A percentile compares a stretch with the other conserved stretches of the same genome.
phyloP scores from a whole-genome alignment of 2,797 vertebrate species.

The Pantherophis vulpinus region DNA sequence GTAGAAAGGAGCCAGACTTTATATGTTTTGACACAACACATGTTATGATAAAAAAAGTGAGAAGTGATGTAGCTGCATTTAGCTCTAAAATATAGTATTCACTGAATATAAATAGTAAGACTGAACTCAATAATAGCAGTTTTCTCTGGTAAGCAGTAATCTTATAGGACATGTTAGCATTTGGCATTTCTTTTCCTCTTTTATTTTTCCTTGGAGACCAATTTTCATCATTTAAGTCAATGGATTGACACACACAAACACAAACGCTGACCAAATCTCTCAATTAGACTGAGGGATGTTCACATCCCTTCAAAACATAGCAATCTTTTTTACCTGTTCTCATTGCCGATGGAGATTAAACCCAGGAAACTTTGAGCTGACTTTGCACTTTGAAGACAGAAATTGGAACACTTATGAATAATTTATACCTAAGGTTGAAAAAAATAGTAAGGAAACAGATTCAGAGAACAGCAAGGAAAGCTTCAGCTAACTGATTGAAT shows the following conservation, averaged over 20 bases:
- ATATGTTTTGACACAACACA: not conserved
- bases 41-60: not conserved
- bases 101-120: not conserved
- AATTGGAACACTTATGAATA: slow-evolving; percentile 42
- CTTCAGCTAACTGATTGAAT: not conserved
- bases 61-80: not conserved
- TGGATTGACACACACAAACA: slow-evolving; percentile 1
- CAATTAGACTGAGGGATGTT: not conserved
- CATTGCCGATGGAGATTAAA: slow-evolving; percentile 42
- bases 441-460: slow-evolving; percentile 36
- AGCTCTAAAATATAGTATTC: not conserved
- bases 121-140: not conserved
- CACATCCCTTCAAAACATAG: slow-evolving; percentile 42
- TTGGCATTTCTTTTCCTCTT: slow-evolving; percentile 17
- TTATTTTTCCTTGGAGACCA: slow-evolving; percentile 40
- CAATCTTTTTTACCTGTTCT: slow-evolving; percentile 49
- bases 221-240: slow-evolving; percentile 12
- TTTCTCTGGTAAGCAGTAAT: not conserved
- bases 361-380: slow-evolving; percentile 27
- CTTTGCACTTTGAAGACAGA: slow-evolving; percentile 38
- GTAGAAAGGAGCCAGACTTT: not conserved
- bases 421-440: slow-evolving; percentile 26
- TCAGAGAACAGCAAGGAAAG: slow-evolving; percentile 5
- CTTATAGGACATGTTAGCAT: not conserved
- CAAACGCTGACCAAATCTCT: slow-evolving; percentile 33